Evolutionary conservation across 2,797 vertebrate genomes (phyloP).

Genomic region (Coendou prehensilis): DNA sequence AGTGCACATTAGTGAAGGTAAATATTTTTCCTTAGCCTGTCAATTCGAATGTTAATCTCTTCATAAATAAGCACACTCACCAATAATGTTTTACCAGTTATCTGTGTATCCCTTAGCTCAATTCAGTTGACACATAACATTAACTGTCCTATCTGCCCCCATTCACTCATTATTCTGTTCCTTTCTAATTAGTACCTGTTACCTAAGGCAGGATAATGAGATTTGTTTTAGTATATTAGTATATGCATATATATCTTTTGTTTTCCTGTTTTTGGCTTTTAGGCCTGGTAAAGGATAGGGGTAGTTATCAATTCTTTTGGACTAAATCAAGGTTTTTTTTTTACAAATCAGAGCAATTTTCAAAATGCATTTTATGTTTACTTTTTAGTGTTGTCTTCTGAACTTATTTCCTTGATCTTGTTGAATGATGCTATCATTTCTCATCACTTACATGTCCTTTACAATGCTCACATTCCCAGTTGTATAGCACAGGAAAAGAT

Average conservation of each 20-base stretch:
- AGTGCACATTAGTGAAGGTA: rapidly evolving
- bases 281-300: rapidly evolving
- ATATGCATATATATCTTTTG: background rate
- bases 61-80: background rate
- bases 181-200: background rate
- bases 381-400: background rate
- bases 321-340: background rate
- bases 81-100: background rate
- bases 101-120: background rate
- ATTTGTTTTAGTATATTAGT: background rate
- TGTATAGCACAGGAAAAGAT: background rate
- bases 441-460: background rate
- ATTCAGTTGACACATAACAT: background rate
- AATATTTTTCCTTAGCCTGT: background rate
- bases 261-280: background rate
- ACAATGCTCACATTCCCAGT: background rate
- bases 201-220: background rate
- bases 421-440: background rate
- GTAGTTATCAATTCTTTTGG: background rate
- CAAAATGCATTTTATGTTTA: background rate
- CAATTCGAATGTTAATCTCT: background rate
- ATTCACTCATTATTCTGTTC: background rate
- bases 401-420: background rate
- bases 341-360: background rate
- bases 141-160: background rate